Conservation (phyloP, 2,888 invertebrate species). For the Exocentrus adspersus region DNA sequence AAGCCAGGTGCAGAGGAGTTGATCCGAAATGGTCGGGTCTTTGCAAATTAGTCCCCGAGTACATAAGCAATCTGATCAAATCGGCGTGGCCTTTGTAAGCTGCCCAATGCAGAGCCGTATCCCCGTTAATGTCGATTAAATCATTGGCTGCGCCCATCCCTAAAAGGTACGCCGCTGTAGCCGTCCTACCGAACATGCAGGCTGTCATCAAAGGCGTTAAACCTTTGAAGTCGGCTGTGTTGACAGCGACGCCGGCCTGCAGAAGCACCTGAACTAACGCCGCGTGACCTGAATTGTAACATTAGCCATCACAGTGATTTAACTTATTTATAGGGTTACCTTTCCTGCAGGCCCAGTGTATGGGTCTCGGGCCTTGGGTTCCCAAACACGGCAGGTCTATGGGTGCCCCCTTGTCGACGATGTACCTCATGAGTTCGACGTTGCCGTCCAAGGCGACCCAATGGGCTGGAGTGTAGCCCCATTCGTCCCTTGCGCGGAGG, state of each 20-base stretch:
- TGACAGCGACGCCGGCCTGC: conserved; percentile 87
- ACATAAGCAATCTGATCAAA: conserved; percentile 85
- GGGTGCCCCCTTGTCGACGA: conserved; percentile 84
- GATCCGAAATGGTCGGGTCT: conserved; percentile 94
- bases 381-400: conserved; percentile 88
- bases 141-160: conserved; percentile 90
- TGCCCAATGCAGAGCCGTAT: conserved; percentile 94
- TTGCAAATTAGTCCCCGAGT: conserved; percentile 89
- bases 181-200: conserved; percentile 92
- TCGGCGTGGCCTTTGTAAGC: conserved; percentile 93
- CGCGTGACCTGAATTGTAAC: conserved; percentile 78
- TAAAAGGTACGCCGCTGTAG: conserved; percentile 88
- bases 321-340: conserved; percentile 61
- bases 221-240: conserved; percentile 90
- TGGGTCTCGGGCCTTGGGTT: conserved; percentile 89
- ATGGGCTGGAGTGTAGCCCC: conserved; percentile 93
- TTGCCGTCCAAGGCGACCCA: conserved; percentile 93
- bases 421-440: conserved; percentile 87
- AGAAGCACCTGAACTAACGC: conserved; percentile 81
- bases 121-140: conserved; percentile 90
- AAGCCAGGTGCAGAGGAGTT: conserved; percentile 89
- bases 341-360: conserved; percentile 94
- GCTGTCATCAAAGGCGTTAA: conserved; percentile 91
- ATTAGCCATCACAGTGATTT: no score
- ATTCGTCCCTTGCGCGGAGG: conserved; percentile 84